Evolutionary conservation across 2,113 vertebrate species (phyloP).

Genomic region (Misgurnus mizolepis): DNA sequence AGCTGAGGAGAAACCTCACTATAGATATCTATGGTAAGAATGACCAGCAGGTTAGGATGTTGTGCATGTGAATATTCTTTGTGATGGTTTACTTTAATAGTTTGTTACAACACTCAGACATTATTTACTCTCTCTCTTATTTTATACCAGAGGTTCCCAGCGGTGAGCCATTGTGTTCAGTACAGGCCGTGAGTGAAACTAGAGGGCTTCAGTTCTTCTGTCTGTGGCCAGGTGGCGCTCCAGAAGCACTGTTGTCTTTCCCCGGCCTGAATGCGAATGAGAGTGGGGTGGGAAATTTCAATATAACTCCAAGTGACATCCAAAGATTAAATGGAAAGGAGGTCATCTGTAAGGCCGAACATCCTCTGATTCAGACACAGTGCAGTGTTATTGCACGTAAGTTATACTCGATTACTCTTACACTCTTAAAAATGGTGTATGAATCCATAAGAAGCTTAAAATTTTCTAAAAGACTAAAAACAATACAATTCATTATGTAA

Average conservation of each 20-base stretch:
- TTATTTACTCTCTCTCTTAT: not conserved
- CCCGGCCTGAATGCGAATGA: constrained; percentile 51
- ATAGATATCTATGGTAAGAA: constrained; percentile 64
- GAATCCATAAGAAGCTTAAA: no score
- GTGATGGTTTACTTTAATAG: no score
- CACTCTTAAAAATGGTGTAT: no score
- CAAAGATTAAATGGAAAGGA: constrained; percentile 50
- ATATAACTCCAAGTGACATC: constrained; percentile 39
- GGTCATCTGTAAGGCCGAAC: constrained; percentile 57
- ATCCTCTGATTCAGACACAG: constrained; percentile 44
- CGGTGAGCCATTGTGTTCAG: constrained; percentile 58
- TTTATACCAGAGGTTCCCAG: constrained; percentile 56
- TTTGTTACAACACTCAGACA: no score
- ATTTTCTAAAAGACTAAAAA: no score
- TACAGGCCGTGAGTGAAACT: constrained; percentile 44
- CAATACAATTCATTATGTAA: no score
- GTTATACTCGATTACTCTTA: not conserved
- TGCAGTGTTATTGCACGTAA: constrained; percentile 65
- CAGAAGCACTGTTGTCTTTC: constrained; percentile 61
- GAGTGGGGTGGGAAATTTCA: constrained; percentile 54
- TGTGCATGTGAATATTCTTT: no score
- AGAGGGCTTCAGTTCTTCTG: constrained; percentile 62
- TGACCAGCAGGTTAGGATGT: no score
- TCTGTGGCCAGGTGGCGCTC: constrained; percentile 62
- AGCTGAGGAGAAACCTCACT: constrained; percentile 45